phyloP scores from a whole-genome alignment of 1,140 invertebrate genomes.

The Lucilia cuprina region DNA sequence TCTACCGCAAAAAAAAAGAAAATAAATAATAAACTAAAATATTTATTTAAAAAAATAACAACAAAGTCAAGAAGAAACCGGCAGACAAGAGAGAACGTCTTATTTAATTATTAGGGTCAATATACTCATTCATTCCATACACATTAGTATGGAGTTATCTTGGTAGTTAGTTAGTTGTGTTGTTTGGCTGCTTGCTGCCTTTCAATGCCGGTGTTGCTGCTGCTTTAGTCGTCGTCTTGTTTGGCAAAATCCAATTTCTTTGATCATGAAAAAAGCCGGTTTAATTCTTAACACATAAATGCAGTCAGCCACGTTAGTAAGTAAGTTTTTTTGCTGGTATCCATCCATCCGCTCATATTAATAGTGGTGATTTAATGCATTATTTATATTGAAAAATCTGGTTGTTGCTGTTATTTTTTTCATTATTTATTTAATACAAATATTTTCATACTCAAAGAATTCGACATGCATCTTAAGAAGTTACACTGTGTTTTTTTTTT shows the following conservation, averaged over 20 bases:
- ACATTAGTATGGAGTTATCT: no score
- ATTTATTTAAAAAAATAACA: no score
- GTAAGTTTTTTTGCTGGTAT: not conserved
- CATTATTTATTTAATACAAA: no score
- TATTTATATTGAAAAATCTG: not conserved
- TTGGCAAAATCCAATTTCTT: not conserved
- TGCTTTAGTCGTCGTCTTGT: not conserved
- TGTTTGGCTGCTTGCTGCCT: not conserved
- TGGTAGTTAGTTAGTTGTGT: not conserved
- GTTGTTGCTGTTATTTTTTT: no score
- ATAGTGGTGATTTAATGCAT: not conserved
- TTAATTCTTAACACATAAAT: not conserved
- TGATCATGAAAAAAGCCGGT: constrained; percentile 1
- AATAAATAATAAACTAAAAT: no score
- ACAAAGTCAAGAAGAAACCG: not conserved
- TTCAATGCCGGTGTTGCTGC: not conserved
- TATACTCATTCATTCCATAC: not conserved
- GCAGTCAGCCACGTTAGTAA: not conserved
- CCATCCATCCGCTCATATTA: no score
- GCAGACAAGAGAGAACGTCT: not conserved
- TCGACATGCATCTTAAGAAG: no score
- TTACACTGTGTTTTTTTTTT: no score
- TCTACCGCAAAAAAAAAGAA: no score
- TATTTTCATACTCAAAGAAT: no score
- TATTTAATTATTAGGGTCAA: not conserved